These are phyloP conservation scores for Trichopoda pennipes DNA, from an alignment of 2,888 invertebrate species.

Conservation along the genomic window DNA sequence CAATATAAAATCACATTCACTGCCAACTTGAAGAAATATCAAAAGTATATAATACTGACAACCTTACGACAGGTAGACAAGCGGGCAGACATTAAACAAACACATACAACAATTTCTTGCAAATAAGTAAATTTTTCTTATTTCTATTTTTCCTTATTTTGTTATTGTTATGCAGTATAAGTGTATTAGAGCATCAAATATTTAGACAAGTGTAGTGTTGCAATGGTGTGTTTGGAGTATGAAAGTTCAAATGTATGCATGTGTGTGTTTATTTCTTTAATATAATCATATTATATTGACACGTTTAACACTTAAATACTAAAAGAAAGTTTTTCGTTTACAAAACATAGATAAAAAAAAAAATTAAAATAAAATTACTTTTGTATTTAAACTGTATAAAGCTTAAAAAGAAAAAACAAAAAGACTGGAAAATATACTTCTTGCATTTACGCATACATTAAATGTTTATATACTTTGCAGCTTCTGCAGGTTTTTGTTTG, in stretches of 20 bases:
- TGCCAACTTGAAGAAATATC: background rate
- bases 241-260: background rate
- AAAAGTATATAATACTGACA: slow-evolving; percentile 27
- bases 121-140: no score
- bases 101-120: no score
- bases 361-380: slow-evolving; percentile 46
- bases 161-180: background rate
- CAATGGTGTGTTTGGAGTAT: slow-evolving; percentile 9
- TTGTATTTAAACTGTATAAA: slow-evolving; percentile 19
- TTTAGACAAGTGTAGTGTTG: slow-evolving; percentile 16
- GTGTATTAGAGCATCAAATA: slow-evolving; percentile 34
- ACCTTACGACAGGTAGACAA: slow-evolving; percentile 15
- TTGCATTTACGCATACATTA: background rate
- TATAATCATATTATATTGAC: slow-evolving; percentile 65
- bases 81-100: background rate
- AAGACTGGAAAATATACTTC: background rate
- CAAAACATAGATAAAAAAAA: slow-evolving; percentile 26
- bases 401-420: slow-evolving; percentile 2
- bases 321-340: slow-evolving; percentile 11
- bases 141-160: no score
- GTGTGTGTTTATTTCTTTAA: slow-evolving; percentile 50
- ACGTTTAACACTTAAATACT: slow-evolving; percentile 60
- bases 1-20: background rate
- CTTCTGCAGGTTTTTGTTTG: background rate
- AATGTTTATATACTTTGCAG: background rate